Conservation (phyloP, 2,888 invertebrate genomes). For the Euclidia mi region DNA sequence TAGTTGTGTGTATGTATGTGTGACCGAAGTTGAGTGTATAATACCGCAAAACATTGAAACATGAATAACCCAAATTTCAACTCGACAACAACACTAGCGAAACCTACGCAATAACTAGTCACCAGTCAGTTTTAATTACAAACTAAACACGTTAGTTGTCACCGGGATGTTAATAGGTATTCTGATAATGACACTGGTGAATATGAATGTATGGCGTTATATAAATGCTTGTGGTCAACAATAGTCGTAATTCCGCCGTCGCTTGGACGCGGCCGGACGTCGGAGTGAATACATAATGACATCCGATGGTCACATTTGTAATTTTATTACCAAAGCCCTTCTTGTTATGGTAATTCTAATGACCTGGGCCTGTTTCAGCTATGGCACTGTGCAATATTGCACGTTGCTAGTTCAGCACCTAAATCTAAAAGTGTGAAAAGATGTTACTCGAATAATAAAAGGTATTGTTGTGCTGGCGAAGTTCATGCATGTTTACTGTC, state of each 20-base stretch:
- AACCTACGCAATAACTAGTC: slow-evolving; percentile 8
- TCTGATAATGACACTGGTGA: slow-evolving; percentile 33
- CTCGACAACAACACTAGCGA: no score
- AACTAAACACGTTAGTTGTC: slow-evolving; percentile 41
- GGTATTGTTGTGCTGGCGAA: no score
- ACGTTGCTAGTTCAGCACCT: slow-evolving; percentile 1
- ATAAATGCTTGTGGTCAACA: slow-evolving; percentile 56
- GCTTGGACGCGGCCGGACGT: slow-evolving; percentile 69
- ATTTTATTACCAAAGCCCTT: slow-evolving; percentile 78
- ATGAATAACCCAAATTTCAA: no score
- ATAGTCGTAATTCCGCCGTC: slow-evolving; percentile 68
- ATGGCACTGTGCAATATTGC: slow-evolving; percentile 41
- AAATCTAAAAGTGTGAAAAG: slow-evolving; percentile 22
- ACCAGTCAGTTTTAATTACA: slow-evolving; percentile 31
- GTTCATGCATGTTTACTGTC: no score
- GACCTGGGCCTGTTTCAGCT: slow-evolving; percentile 58
- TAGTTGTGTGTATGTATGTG: no score
- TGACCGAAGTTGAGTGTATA: no score
- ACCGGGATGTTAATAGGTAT: slow-evolving; percentile 39
- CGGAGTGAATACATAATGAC: slow-evolving; percentile 79
- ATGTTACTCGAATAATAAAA: neutral
- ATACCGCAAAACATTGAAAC: no score
- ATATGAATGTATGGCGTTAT: slow-evolving; percentile 41
- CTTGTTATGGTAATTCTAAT: slow-evolving; percentile 77
- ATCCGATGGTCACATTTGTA: slow-evolving; percentile 78